Evolutionary conservation across 1,140 invertebrate species (phyloP).

Genomic region (Cylas formicarius): DNA sequence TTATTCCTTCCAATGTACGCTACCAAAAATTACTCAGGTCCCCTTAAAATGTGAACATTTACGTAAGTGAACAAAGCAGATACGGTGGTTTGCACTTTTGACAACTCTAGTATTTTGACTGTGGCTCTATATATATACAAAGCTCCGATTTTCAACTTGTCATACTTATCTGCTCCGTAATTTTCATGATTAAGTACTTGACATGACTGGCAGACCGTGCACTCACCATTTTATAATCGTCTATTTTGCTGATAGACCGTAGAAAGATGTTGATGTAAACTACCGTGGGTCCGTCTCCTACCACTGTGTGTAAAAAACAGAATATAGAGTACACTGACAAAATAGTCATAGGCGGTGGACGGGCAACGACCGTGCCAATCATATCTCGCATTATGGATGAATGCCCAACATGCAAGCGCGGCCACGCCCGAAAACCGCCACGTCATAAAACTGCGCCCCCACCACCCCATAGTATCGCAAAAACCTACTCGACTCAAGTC

Average conservation of each 20-base stretch:
- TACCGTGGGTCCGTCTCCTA: conserved; percentile 67
- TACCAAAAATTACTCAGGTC: too few species aligned
- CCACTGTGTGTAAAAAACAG: conserved; percentile 42
- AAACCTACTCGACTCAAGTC: too few species aligned
- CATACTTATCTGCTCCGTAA: conserved; percentile 28
- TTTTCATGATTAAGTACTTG: conserved; percentile 34
- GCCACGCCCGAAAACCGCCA: conserved; percentile 12
- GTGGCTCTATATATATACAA: too few species aligned
- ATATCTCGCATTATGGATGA: conserved; percentile 33
- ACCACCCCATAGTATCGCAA: too few species aligned
- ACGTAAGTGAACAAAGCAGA: too few species aligned
- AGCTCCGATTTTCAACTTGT: conserved; percentile 12
- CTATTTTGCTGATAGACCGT: conserved; percentile 95
- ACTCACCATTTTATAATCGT: conserved; percentile 99
- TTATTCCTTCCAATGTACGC: too few species aligned
- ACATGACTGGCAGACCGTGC: conserved; percentile 38
- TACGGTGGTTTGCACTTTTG: too few species aligned
- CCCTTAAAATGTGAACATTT: too few species aligned
- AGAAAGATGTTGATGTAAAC: conserved; percentile 90
- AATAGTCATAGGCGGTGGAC: conserved; percentile 10
- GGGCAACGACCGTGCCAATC: conserved; percentile 35
- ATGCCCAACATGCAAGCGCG: conserved; percentile 8
- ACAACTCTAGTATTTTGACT: too few species aligned
- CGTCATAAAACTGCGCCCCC: too few species aligned
- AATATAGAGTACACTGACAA: conserved; percentile 19